These are phyloP conservation scores for Corapipo altera DNA, from an alignment of 2,113 vertebrate species.

Conservation along the genomic window DNA sequence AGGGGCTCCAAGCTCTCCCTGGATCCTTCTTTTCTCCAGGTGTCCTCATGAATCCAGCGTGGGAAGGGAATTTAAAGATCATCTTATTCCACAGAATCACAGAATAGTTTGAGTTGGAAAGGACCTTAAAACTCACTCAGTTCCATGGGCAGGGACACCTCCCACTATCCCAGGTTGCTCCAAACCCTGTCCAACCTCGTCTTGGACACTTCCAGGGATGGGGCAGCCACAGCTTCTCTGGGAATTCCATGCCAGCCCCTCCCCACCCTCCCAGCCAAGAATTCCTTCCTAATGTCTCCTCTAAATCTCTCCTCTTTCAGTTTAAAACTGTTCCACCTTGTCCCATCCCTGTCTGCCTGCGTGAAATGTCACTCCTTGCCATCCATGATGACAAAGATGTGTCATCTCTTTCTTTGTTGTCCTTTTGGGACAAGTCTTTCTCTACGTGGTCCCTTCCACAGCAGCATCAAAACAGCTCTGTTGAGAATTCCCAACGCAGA, in stretches of 20 bases:
- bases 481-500: not conserved
- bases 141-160: not conserved
- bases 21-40: no score
- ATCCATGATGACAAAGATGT: accelerated
- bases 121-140: not conserved
- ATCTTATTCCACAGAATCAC: not conserved
- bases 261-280: not conserved
- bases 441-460: not conserved
- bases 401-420: not conserved
- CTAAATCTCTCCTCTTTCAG: not conserved
- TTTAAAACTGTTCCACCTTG: not conserved
- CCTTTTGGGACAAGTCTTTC: not conserved
- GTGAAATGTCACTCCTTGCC: not conserved
- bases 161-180: not conserved
- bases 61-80: not conserved
- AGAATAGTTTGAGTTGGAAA: not conserved
- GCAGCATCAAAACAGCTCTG: not conserved
- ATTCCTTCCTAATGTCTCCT: not conserved
- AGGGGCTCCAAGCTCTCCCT: no score
- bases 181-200: accelerated
- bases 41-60: not conserved
- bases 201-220: not conserved
- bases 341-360: not conserved
- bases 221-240: not conserved
- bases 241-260: not conserved